Base-by-base conservation (phyloP, 2,113 vertebrate species). In the Anolis sagrei region DNA sequence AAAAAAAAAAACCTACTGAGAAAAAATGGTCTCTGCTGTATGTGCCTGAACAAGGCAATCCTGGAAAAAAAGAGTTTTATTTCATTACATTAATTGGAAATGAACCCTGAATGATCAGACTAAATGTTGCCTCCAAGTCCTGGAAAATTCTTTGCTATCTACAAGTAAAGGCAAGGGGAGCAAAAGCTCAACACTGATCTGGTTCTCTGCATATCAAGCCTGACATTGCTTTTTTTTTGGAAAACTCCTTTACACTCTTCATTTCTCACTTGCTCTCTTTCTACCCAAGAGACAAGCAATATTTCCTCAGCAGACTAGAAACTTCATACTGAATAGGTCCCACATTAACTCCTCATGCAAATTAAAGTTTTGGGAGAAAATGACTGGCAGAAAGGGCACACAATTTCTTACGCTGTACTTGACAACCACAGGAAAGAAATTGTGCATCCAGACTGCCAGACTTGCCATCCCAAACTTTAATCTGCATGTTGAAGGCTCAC, bases 1-100 rank as follows among this genome's bases (percentile, higher is more conserved):
- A 90, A 91, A 91, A 89, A 86, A 89, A 79, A 79, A 66, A 66
- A 18, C 27, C 62, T 27, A 5, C 39, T 44, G 39, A 44, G 27
- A 66, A 19, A 66, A 66, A 66, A 32, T 14, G 32, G 32, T 32
- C 29, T 70, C 23, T 66, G 27, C 62, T 66, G 58, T 27, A 7
- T 39, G 36, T 76, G 89, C 76, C 78, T 79, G 69, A 44, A n/a
- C 54, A 84, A 86, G 88, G 62, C 76, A 64, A 0, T 18, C 64
- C 83, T 84, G 84, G 89, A 92, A 79, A 90, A 77, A 88, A 62
- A 88, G 72, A 89, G 78, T 93, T 92, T 91, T 93, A 82, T 92
- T 77, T 91, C 86, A 87, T 89, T 91, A 91, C 90, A 44, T 90
- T 94, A 93, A 91, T 89, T 91, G 92, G 90, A 88, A 92, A 3